phyloP scores from a whole-genome alignment of 2,888 invertebrate genomes.

The Steinernema carpocapsae region DNA sequence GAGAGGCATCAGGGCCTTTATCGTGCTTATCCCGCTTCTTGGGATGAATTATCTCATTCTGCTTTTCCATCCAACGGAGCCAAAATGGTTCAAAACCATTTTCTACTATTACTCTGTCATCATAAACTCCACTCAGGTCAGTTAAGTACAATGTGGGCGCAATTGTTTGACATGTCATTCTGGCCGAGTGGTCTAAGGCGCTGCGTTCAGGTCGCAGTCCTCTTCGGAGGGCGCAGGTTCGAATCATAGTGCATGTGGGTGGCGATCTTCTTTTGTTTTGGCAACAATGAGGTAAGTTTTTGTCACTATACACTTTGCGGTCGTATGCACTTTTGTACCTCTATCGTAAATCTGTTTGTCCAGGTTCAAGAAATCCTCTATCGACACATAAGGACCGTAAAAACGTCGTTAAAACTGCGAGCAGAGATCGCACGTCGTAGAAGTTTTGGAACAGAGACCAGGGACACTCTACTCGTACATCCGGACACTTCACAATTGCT shows the following conservation, averaged over 20 bases:
- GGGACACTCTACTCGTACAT: not conserved
- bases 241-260: constrained; percentile 39
- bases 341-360: constrained; percentile 28
- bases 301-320: not conserved
- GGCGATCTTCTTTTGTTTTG: constrained; percentile 46
- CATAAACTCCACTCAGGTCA: constrained; percentile 44
- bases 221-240: constrained; percentile 63
- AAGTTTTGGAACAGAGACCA: constrained; percentile 34
- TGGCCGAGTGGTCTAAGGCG: constrained; percentile 83
- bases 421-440: constrained; percentile 37
- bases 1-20: constrained; percentile 42
- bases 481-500: not conserved
- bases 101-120: constrained; percentile 44
- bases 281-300: constrained; percentile 42
- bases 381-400: constrained; percentile 35
- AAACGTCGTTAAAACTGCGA: constrained; percentile 36
- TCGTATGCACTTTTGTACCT: constrained; percentile 11
- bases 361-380: constrained; percentile 37
- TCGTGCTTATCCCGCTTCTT: constrained; percentile 47
- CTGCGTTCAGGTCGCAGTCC: constrained; percentile 81
- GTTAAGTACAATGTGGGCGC: not conserved
- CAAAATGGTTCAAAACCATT: constrained; percentile 43
- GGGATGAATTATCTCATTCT: constrained; percentile 46
- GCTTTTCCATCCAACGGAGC: constrained; percentile 41
- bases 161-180: constrained; percentile 43